Conservation (phyloP, 2,888 invertebrate species). For the Hirtodrosophila histrioides region DNA sequence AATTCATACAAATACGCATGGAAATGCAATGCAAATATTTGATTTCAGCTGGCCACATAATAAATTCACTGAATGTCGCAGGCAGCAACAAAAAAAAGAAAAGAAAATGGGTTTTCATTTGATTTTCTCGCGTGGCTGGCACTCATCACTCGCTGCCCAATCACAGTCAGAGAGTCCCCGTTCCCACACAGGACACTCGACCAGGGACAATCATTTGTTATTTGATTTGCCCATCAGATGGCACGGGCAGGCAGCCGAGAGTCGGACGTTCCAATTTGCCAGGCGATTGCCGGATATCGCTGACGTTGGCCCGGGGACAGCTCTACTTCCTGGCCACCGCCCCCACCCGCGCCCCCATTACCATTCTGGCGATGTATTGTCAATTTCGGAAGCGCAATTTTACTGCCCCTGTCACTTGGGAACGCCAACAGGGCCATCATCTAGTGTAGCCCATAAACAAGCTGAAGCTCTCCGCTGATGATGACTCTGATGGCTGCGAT, state of each 20-base stretch:
- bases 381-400: constrained; percentile 54
- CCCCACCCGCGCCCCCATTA: constrained; percentile 1
- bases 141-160: constrained; percentile 56
- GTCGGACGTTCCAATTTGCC: constrained; percentile 61
- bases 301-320: constrained; percentile 36
- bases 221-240: constrained; percentile 64
- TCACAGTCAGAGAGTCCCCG: constrained; percentile 26
- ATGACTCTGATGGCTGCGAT: constrained; percentile 13
- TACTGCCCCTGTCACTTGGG: constrained; percentile 35
- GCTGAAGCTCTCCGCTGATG: constrained; percentile 21
- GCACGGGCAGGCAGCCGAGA: constrained; percentile 15
- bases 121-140: constrained; percentile 59
- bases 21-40: constrained; percentile 43
- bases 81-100: too few species aligned
- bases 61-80: constrained; percentile 43
- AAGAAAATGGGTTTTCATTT: constrained; percentile 49
- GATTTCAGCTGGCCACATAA: constrained; percentile 33
- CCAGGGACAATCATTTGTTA: constrained; percentile 68
- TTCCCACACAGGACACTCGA: constrained; percentile 23
- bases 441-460: constrained; percentile 29
- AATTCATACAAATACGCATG: constrained; percentile 9
- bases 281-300: constrained; percentile 57
- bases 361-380: constrained; percentile 38
- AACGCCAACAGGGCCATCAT: constrained; percentile 11
- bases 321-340: constrained; percentile 2